Evolutionary conservation across 2,113 vertebrate species (phyloP).

Genomic region (Anhinga anhinga): DNA sequence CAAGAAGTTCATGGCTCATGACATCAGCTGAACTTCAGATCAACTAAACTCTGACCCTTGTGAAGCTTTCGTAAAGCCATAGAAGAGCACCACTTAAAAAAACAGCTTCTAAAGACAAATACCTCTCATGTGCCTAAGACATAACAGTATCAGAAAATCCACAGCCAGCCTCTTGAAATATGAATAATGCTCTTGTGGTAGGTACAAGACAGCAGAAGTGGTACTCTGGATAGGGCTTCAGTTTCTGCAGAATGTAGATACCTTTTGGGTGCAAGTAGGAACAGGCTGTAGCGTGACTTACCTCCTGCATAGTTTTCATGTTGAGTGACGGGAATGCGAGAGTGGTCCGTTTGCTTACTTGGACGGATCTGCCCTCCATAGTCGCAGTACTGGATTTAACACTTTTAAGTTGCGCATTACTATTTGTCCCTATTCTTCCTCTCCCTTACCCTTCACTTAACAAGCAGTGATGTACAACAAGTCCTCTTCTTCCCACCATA

Average conservation of each 20-base stretch:
- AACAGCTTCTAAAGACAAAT: conserved; percentile 2
- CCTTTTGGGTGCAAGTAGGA: neutral
- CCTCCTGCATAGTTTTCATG: neutral
- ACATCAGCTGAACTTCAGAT: neutral
- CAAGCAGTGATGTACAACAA: neutral
- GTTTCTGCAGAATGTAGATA: neutral
- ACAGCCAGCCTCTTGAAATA: neutral
- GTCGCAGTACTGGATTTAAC: neutral
- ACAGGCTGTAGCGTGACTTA: neutral
- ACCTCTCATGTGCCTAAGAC: neutral
- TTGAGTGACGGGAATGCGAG: neutral
- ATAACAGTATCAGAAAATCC: conserved; percentile 10
- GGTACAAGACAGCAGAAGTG: conserved; percentile 21
- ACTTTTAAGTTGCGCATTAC: neutral
- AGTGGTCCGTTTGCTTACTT: neutral
- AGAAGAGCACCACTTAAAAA: neutral
- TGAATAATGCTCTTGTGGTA: neutral
- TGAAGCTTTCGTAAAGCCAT: neutral
- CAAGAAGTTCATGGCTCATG: neutral
- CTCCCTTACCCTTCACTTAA: neutral
- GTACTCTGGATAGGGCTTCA: neutral
- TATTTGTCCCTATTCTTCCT: neutral
- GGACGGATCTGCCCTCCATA: neutral
- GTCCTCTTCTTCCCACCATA: neutral
- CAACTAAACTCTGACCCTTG: neutral